Evolutionary conservation across 2,797 vertebrate species (phyloP).

Genomic region (Hoplostethus mediterraneus): DNA sequence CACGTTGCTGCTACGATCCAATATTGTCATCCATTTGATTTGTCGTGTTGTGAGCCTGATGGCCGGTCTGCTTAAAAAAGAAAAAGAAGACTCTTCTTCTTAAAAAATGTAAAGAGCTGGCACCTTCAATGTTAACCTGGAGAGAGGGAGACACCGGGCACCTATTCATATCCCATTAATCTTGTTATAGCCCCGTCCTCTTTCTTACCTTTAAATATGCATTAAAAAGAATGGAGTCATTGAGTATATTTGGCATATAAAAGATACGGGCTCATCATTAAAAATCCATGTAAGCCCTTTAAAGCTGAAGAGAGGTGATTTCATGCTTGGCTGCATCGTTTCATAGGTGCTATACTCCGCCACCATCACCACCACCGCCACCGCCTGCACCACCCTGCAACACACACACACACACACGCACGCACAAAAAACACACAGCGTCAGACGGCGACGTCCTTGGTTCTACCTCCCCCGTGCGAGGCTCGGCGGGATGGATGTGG

Average conservation of each 20-base stretch:
- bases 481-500: slow-evolving; percentile 75
- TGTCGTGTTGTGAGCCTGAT: background rate
- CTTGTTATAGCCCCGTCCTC: slow-evolving; percentile 70
- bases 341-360: slow-evolving; percentile 66
- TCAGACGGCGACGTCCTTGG: slow-evolving; percentile 79
- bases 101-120: slow-evolving; percentile 48
- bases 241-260: slow-evolving; percentile 86
- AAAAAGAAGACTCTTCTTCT: slow-evolving; percentile 11
- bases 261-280: slow-evolving; percentile 86
- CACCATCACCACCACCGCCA: slow-evolving; percentile 17
- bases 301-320: slow-evolving; percentile 87
- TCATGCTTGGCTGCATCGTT: slow-evolving; percentile 80
- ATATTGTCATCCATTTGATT: background rate
- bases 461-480: slow-evolving; percentile 70
- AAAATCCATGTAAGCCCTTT: slow-evolving; percentile 87
- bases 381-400: slow-evolving; percentile 38
- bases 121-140: slow-evolving; percentile 41
- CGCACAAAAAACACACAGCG: slow-evolving; percentile 40
- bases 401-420: slow-evolving; percentile 44
- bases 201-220: slow-evolving; percentile 83
- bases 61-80: slow-evolving; percentile 32
- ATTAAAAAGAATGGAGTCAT: slow-evolving; percentile 84
- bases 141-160: slow-evolving; percentile 51
- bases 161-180: slow-evolving; percentile 79
- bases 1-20: background rate